Percentiles rank a stretch among this genome's conserved stretches.
These are phyloP conservation scores for Luffia ferchaultella DNA, from an alignment of 2,888 invertebrate genomes.

Conservation along the genomic window DNA sequence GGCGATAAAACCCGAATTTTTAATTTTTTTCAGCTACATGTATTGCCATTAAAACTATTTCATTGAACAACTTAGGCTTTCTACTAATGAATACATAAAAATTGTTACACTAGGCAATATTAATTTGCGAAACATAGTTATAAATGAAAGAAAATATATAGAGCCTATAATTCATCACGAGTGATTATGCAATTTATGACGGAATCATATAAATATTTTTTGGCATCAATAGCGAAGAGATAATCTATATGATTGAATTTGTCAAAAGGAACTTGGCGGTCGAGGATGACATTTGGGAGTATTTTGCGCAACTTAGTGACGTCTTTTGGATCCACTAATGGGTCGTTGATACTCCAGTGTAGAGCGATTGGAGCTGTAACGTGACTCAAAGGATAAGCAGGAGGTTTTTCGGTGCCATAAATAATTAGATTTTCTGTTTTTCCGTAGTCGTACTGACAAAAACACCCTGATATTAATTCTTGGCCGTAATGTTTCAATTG, in stretches of 20 bases:
- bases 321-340: not conserved
- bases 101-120: too few relatives aligned
- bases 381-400: slow-evolving; percentile 34
- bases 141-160: too few relatives aligned
- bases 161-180: not conserved
- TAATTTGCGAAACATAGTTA: too few relatives aligned
- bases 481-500: slow-evolving; percentile 58
- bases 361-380: slow-evolving; percentile 31
- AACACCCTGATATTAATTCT: slow-evolving; percentile 31
- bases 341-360: slow-evolving; percentile 19
- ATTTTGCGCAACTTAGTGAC: not conserved
- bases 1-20: too few relatives aligned
- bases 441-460: slow-evolving; percentile 40
- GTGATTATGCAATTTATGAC: not conserved
- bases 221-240: slow-evolving; percentile 19
- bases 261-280: slow-evolving; percentile 14
- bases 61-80: too few relatives aligned
- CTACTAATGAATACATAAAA: too few relatives aligned
- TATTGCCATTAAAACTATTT: too few relatives aligned
- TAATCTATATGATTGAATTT: slow-evolving; percentile 25
- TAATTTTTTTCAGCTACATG: too few relatives aligned
- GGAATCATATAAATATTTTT: slow-evolving; percentile 14
- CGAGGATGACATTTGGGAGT: not conserved
- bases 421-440: slow-evolving; percentile 20
- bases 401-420: slow-evolving; percentile 21